Conservation (phyloP, 1,140 invertebrate species). For the Drepana arcuata region DNA sequence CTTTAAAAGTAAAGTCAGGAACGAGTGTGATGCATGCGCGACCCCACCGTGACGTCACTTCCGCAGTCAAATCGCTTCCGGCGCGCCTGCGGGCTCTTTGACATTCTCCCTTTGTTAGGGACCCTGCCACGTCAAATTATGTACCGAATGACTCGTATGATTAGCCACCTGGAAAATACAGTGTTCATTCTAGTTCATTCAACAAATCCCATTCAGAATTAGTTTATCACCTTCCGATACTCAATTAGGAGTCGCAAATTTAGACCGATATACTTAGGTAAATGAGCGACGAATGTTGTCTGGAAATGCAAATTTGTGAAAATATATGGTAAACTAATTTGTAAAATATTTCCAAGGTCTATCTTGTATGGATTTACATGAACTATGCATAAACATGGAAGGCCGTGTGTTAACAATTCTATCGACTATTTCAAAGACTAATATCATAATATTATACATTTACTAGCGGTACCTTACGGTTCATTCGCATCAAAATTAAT, state of each 20-base stretch:
- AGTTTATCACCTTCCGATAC: neutral
- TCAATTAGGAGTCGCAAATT: neutral
- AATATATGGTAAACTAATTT: neutral
- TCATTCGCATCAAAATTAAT: no score
- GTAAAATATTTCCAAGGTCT: neutral
- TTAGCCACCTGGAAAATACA: constrained; percentile 33
- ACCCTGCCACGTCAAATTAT: constrained; percentile 40
- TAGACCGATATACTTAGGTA: neutral
- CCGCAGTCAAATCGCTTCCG: constrained; percentile 60
- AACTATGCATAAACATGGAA: no score
- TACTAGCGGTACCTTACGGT: no score
- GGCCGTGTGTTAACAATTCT: no score
- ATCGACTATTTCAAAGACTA: no score
- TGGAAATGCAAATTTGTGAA: neutral
- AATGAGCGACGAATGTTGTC: neutral
- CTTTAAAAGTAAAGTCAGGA: constrained; percentile 1
- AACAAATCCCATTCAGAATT: no score
- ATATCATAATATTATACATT: no score
- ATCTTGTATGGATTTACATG: no score
- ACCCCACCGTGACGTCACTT: constrained; percentile 46
- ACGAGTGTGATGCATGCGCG: constrained; percentile 8
- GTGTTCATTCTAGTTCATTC: no score
- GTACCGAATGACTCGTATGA: constrained; percentile 36
- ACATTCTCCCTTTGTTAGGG: constrained; percentile 47
- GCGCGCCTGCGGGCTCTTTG: constrained; percentile 49